These are phyloP conservation scores for Sus scrofa DNA, from an alignment of 2,113 vertebrate genomes.

Conservation along the genomic window T2T-Sscrofa CM000827.6:55878501-55879000, in stretches of 20 bases:
- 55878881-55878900: too few relatives aligned
- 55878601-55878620: background rate
- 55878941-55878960: too few relatives aligned
- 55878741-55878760: background rate
- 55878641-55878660: background rate
- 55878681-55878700: background rate
- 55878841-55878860: too few relatives aligned
- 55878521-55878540: background rate
- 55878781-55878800: constrained; percentile 40
- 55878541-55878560: background rate
- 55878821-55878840: background rate
- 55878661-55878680: background rate
- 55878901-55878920: too few relatives aligned
- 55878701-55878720: background rate
- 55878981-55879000: too few relatives aligned
- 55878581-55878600: background rate
- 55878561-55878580: background rate
- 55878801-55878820: background rate
- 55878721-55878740: background rate
- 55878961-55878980: too few relatives aligned
- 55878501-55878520: constrained; percentile 26
- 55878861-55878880: too few relatives aligned
- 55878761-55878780: background rate
- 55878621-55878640: background rate
- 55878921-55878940: too few relatives aligned